Percentiles rank a stretch among this genome's conserved stretches.
phyloP scores from a whole-genome alignment of 2,113 vertebrate species.

The Paracanthobrama guichenoti region DNA sequence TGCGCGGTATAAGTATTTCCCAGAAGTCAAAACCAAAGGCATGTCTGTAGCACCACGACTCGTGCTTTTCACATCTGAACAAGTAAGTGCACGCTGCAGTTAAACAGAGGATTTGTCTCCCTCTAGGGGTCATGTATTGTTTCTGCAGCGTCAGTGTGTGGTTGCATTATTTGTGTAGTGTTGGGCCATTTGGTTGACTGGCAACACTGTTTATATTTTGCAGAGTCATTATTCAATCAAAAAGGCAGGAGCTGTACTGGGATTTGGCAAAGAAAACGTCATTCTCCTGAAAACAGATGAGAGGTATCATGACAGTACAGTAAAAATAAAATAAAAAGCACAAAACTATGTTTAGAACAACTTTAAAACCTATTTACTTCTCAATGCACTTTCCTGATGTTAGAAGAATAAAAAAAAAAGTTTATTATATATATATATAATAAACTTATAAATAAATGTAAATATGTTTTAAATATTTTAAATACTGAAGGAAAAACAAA shows the following conservation, averaged over 20 bases:
- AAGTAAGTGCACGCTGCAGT: slow-evolving; percentile 74
- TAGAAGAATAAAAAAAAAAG: too few relatives aligned
- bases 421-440: too few relatives aligned
- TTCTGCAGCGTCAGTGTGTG: not conserved
- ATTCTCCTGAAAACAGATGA: slow-evolving; percentile 94
- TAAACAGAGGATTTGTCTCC: not conserved
- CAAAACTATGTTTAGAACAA: too few relatives aligned
- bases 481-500: too few relatives aligned
- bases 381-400: too few relatives aligned
- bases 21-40: slow-evolving; percentile 97
- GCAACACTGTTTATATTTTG: slow-evolving; percentile 38
- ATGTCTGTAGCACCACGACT: slow-evolving; percentile 94
- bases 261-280: slow-evolving; percentile 95
- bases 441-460: too few relatives aligned
- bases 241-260: slow-evolving; percentile 94
- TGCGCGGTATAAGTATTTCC: slow-evolving; percentile 96
- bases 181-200: not conserved
- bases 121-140: not conserved
- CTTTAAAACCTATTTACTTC: too few relatives aligned
- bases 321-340: too few relatives aligned
- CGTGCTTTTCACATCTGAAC: slow-evolving; percentile 97
- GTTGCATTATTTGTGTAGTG: not conserved
- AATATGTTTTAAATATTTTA: too few relatives aligned
- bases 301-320: slow-evolving; percentile 74
- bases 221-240: slow-evolving; percentile 99